A percentile compares a stretch with the other conserved stretches of the same genome.
Conservation (phyloP, 2,797 vertebrate genomes). For the Pelodytes ibericus region DNA sequence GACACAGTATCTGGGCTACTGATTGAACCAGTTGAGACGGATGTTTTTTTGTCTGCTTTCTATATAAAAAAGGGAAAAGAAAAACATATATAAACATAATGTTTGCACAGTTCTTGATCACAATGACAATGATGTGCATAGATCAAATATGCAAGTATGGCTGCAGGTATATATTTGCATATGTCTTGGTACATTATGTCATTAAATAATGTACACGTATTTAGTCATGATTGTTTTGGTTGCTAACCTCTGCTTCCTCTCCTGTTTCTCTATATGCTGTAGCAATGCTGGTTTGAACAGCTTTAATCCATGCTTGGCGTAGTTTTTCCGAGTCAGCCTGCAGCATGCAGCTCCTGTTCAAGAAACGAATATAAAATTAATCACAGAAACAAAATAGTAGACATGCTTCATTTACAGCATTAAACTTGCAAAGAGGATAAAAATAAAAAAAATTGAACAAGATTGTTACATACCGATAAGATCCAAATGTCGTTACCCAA, state of each 20-base stretch:
- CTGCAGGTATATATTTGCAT: no score
- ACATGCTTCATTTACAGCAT: no score
- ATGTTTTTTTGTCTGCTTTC: slow-evolving; percentile 92
- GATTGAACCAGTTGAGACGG: slow-evolving; percentile 87
- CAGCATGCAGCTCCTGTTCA: slow-evolving; percentile 92
- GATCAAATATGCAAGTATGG: no score
- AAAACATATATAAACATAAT: no score
- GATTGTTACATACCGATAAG: no score
- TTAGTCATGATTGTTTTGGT: neutral
- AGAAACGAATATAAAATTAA: neutral
- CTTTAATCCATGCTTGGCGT: slow-evolving; percentile 96
- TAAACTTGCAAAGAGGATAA: no score
- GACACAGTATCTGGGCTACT: slow-evolving; percentile 90
- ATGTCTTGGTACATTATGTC: no score
- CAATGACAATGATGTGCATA: no score
- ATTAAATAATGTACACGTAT: neutral
- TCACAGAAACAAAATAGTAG: no score
- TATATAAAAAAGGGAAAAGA: slow-evolving; percentile 56
- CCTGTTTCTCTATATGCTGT: slow-evolving; percentile 94
- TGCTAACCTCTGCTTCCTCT: slow-evolving; percentile 86
- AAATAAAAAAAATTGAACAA: no score
- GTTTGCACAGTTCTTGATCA: no score
- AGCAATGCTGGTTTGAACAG: slow-evolving; percentile 96
- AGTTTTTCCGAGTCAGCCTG: slow-evolving; percentile 97
- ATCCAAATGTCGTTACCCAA: no score